Conservation (phyloP, 2,888 invertebrate species). For the Salticus scenicus region DNA sequence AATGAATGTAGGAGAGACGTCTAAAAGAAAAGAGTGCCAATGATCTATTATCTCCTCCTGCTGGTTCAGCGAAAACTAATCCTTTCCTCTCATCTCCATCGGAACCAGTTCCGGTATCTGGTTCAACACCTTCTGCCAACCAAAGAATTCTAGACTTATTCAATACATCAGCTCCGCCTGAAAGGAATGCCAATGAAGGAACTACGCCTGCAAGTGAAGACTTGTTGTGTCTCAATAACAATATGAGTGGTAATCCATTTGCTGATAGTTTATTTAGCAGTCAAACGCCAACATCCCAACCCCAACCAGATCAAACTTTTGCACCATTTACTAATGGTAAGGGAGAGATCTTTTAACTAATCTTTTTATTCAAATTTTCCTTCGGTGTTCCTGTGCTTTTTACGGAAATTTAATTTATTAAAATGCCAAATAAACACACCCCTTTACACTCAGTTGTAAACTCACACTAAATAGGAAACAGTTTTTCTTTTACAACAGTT, state of each 20-base stretch:
- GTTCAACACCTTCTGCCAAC: slow-evolving; percentile 31
- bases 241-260: slow-evolving; percentile 88
- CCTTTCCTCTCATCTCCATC: slow-evolving; percentile 67
- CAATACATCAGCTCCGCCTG: slow-evolving; percentile 61
- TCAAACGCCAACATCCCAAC: slow-evolving; percentile 3
- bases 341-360: no score
- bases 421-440: no score
- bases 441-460: no score
- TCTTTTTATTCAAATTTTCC: no score
- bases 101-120: slow-evolving; percentile 22
- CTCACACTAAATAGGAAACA: no score
- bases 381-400: no score
- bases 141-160: slow-evolving; percentile 70
- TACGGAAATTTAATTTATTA: no score
- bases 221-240: slow-evolving; percentile 84
- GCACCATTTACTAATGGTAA: slow-evolving; percentile 58
- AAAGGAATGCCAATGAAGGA: slow-evolving; percentile 65
- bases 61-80: slow-evolving; percentile 62
- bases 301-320: slow-evolving; percentile 30
- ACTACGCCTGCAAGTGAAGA: slow-evolving; percentile 87
- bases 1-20: slow-evolving; percentile 57
- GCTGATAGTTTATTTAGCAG: slow-evolving; percentile 78
- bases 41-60: slow-evolving; percentile 46
- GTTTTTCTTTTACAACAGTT: no score
- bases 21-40: slow-evolving; percentile 52